These are phyloP conservation scores for Platalea minor DNA, from an alignment of 2,797 vertebrate species.

Conservation along the genomic window DNA sequence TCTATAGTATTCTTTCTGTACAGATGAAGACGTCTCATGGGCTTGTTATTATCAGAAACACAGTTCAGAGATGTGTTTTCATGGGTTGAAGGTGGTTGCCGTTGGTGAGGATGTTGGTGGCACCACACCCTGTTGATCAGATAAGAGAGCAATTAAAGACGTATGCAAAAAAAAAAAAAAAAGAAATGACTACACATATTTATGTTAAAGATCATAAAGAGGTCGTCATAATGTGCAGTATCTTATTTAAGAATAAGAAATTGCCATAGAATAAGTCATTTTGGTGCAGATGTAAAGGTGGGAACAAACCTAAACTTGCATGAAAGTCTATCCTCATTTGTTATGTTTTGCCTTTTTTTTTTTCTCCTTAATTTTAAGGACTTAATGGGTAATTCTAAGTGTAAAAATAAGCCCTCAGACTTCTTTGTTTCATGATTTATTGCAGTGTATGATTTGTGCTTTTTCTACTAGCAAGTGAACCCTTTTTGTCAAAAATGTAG, in stretches of 20 bases:
- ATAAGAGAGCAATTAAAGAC: constrained; percentile 57
- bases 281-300: neutral
- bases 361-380: neutral
- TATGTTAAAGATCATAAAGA: neutral
- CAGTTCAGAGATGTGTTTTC: constrained; percentile 4
- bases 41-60: neutral
- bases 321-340: neutral
- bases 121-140: constrained; percentile 75
- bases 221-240: neutral
- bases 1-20: neutral
- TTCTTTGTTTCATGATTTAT: neutral
- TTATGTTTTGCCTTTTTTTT: neutral
- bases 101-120: constrained; percentile 52
- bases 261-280: neutral
- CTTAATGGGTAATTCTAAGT: neutral
- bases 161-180: neutral
- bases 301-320: neutral
- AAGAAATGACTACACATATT: neutral
- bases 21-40: neutral
- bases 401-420: neutral
- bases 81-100: neutral
- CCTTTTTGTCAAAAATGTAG: neutral
- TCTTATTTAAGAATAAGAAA: neutral
- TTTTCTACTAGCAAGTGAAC: neutral
- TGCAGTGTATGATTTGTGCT: neutral